Evolutionary conservation across 2,113 vertebrate species (phyloP).

Genomic region (Numenius arquata): DNA sequence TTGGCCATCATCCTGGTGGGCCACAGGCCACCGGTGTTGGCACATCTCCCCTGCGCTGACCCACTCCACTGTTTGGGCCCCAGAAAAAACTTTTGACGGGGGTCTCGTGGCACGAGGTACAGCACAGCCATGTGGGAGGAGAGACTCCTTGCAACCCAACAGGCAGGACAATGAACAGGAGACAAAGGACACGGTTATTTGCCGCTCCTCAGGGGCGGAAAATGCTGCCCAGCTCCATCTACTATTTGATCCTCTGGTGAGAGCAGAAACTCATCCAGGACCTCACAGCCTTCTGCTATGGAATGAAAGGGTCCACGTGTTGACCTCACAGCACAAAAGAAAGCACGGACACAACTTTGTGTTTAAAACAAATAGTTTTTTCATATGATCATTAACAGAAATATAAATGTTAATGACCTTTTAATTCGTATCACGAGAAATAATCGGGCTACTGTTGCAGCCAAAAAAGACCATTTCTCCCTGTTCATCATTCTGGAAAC

Average conservation of each 20-base stretch:
- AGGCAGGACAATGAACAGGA: neutral
- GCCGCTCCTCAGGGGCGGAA: neutral
- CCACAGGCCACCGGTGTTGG: fast-evolving
- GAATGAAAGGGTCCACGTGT: fast-evolving
- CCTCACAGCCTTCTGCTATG: neutral
- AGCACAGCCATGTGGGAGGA: neutral
- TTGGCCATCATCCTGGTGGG: neutral
- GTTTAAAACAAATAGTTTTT: neutral
- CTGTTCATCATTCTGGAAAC: neutral
- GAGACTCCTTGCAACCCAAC: neutral
- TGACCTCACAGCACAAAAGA: fast-evolving
- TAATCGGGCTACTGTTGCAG: neutral
- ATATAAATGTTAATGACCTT: neutral
- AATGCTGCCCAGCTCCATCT: neutral
- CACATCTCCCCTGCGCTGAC: neutral
- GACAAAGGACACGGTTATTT: neutral
- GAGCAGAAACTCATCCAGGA: neutral
- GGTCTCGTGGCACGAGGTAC: fast-evolving
- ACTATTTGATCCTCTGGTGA: neutral
- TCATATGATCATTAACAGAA: neutral
- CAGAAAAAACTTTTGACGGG: neutral
- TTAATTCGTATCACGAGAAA: neutral
- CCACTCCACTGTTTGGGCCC: neutral
- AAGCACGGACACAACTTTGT: neutral
- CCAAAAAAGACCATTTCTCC: neutral